These are phyloP conservation scores for Apogon hyalosoma DNA, from an alignment of 2,797 vertebrate species.

Conservation along the genomic window DNA sequence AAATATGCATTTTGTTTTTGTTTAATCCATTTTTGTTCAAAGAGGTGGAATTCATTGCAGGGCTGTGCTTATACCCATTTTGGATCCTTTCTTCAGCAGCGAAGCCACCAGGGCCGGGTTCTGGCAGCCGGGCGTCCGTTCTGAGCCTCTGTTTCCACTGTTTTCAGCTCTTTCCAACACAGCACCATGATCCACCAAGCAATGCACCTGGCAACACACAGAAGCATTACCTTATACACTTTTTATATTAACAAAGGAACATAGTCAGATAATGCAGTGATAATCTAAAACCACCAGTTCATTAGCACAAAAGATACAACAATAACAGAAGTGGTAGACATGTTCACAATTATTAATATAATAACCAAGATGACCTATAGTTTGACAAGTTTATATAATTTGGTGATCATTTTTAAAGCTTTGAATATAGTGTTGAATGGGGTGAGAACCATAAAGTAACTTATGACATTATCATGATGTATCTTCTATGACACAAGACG, in stretches of 20 bases:
- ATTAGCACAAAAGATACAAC: too few relatives aligned
- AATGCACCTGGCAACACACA: constrained; percentile 88
- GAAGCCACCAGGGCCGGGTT: constrained; percentile 92
- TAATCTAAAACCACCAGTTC: too few relatives aligned
- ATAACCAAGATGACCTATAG: not conserved
- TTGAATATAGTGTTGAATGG: constrained; percentile 10
- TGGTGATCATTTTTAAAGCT: constrained; percentile 31
- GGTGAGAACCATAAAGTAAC: too few relatives aligned
- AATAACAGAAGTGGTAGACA: too few relatives aligned
- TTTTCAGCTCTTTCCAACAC: constrained; percentile 92
- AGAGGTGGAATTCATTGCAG: constrained; percentile 3
- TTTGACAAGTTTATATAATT: constrained; percentile 15
- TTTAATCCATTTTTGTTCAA: constrained; percentile 12
- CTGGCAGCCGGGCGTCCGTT: constrained; percentile 92
- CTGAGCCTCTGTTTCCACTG: constrained; percentile 89
- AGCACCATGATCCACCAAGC: constrained; percentile 93
- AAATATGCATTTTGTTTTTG: constrained; percentile 5
- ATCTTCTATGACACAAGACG: too few relatives aligned
- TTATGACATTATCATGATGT: too few relatives aligned
- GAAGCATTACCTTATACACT: not conserved
- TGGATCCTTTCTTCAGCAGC: constrained; percentile 94
- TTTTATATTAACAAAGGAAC: constrained; percentile 2
- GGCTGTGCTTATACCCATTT: constrained; percentile 84
- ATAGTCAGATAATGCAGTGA: not conserved
- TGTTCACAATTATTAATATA: not conserved